Conservation (phyloP, 2,113 vertebrate species). For the Engystomops pustulosus region DNA sequence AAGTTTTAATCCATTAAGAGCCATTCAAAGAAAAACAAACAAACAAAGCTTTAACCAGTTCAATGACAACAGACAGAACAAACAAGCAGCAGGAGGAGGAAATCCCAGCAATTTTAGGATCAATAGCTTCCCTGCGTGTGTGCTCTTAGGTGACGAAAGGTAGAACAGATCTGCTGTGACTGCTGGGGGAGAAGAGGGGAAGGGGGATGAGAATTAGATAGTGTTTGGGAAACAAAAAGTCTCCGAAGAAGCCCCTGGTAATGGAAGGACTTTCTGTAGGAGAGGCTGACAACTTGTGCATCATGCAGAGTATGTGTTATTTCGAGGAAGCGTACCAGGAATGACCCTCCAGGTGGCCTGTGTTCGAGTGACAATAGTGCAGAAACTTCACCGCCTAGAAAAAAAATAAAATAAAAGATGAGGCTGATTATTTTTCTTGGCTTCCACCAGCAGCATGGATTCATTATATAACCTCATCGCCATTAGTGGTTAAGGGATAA, state of each 20-base stretch:
- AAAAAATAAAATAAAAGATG: not conserved
- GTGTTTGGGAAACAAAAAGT: constrained; percentile 34
- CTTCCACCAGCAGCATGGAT: not conserved
- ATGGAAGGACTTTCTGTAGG: not conserved
- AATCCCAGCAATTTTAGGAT: constrained; percentile 80
- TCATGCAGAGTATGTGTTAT: constrained; percentile 27
- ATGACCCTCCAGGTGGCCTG: constrained; percentile 9
- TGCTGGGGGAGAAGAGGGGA: constrained; percentile 2
- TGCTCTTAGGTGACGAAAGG: constrained; percentile 76
- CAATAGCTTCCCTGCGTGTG: constrained; percentile 73
- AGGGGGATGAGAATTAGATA: constrained; percentile 32
- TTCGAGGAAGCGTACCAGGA: not conserved
- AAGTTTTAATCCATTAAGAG: constrained; percentile 83
- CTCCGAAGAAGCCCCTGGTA: constrained; percentile 40
- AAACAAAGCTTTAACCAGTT: constrained; percentile 85
- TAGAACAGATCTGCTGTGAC: constrained; percentile 65
- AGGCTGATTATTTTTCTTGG: not conserved
- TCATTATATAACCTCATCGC: not conserved
- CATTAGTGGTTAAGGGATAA: not conserved
- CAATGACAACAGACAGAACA: constrained; percentile 78
- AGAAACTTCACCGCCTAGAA: not conserved
- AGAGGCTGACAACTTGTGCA: not conserved
- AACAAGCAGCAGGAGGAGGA: constrained; percentile 75
- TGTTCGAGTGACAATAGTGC: not conserved
- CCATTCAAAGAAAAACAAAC: constrained; percentile 85